Base-by-base conservation (phyloP, 1,140 invertebrate species). In the Homalodisca vitripennis region DNA sequence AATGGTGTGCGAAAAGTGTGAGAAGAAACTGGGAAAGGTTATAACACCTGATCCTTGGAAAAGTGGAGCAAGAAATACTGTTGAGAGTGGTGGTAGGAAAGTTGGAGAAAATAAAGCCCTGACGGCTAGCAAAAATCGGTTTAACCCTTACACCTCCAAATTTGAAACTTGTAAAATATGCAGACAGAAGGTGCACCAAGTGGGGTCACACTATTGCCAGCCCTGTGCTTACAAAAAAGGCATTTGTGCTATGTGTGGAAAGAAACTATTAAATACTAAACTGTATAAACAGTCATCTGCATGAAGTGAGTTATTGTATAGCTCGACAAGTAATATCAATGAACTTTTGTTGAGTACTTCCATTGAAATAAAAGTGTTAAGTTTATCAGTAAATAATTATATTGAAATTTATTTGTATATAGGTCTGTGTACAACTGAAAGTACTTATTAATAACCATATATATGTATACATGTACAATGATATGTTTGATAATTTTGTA, bases 171-270 rank as follows among this genome's bases (percentile, higher is more conserved):
- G 97, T 80, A 86, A 92, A 75, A 98, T 99, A 75, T 99, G 97
- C 77, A 87, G 93, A 73, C 93, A 93, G 67, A 94, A 94, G 76
- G 94, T 97, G 1, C 92, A 95, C 71, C 95, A 98, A 84, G 86
- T 88, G 24, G 97, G 97, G 29, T 95, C 95, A 0, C 92, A 98
- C 81, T 99, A 98, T 80, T 99, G 97, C 77, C 96, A 98, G 82
- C 88, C 91, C 0, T 96, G 94, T 81, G 92, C 93, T 1, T 96
- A 96, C 76, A 95, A 94, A 78, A 95, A 95, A 80, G 92, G 94
- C 10, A 99, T 99, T 27, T 99, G 97, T 85, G 93, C 97, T 0
- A 98, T 98, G 97, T 98, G 97, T 81, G 97, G 97, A 0, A 98
- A 97, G 76, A 98, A 98, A 78, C 83, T 99, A 51, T 80, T 98